These are phyloP conservation scores for Macquaria ambigua DNA, from an alignment of 2,113 vertebrate genomes.

Conservation along the genomic window DNA sequence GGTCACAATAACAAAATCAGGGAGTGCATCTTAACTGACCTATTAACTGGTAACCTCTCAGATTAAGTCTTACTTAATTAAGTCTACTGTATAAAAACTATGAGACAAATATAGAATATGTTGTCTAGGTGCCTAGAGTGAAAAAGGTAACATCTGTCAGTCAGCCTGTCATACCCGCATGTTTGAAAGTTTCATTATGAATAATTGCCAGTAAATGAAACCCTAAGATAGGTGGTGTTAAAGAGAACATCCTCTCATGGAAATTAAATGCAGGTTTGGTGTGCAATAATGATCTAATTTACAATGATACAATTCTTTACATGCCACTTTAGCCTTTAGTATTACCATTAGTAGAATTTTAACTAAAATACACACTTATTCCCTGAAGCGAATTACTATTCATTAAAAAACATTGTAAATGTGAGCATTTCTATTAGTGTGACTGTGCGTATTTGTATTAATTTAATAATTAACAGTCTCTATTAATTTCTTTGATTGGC, in stretches of 20 bases:
- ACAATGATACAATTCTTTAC: background rate
- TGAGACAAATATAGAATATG: background rate
- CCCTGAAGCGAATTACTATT: slow-evolving; percentile 9
- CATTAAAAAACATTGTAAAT: slow-evolving; percentile 12
- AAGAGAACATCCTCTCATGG: background rate
- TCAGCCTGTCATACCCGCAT: slow-evolving; percentile 40
- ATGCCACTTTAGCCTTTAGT: background rate
- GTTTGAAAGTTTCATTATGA: slow-evolving; percentile 56
- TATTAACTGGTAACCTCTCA: background rate
- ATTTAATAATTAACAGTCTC: slow-evolving; percentile 31
- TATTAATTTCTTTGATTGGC: slow-evolving; percentile 33
- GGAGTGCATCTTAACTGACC: background rate
- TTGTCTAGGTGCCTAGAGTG: background rate
- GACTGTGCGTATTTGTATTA: slow-evolving; percentile 17
- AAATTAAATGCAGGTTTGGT: slow-evolving; percentile 36
- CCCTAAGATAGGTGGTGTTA: background rate
- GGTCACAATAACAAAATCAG: slow-evolving; percentile 24
- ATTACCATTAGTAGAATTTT: slow-evolving; percentile 6
- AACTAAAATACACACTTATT: slow-evolving; percentile 16
- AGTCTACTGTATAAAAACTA: background rate
- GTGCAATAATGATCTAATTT: slow-evolving; percentile 21
- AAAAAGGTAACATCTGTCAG: slow-evolving; percentile 22
- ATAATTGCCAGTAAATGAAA: slow-evolving; percentile 27
- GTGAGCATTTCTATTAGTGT: slow-evolving; percentile 7
- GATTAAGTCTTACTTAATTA: background rate